These are phyloP conservation scores for Polyodon spathula DNA, from an alignment of 2,113 vertebrate species.

Conservation along the genomic window DNA sequence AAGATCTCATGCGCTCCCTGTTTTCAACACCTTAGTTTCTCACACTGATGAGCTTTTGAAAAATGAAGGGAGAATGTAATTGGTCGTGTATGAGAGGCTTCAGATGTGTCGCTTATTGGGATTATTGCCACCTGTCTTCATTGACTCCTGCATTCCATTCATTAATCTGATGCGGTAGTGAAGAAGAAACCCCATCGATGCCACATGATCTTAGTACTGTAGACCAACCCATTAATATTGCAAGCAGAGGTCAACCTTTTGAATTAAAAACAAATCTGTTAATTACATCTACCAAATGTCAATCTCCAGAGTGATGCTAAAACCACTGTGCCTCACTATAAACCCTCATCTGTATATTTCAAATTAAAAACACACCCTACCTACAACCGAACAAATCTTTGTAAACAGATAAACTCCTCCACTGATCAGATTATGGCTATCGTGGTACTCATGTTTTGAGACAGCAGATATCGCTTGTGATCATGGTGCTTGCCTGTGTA, in stretches of 20 bases:
- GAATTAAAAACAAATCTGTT: conserved; percentile 32
- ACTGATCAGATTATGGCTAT: conserved; percentile 67
- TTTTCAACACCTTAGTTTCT: conserved; percentile 49
- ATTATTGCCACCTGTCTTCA: conserved; percentile 67
- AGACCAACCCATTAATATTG: conserved; percentile 12
- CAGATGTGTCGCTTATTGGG: conserved; percentile 55
- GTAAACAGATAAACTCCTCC: conserved; percentile 55
- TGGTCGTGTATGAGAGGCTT: conserved; percentile 58
- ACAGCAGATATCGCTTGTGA: conserved; percentile 59
- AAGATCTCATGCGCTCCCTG: conserved; percentile 47
- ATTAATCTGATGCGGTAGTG: conserved; percentile 50
- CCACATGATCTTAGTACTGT: conserved; percentile 4
- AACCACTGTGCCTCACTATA: no score
- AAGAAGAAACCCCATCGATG: conserved; percentile 13
- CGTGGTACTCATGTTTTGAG: conserved; percentile 61
- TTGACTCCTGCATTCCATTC: conserved; percentile 52
- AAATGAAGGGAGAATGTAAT: conserved; percentile 55
- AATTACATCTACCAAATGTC: no score
- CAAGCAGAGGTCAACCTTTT: conserved; percentile 28
- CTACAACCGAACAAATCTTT: conserved; percentile 28
- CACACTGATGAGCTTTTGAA: conserved; percentile 64
- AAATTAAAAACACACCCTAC: conserved; percentile 34
- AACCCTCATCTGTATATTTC: conserved; percentile 28
- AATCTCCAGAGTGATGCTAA: no score
- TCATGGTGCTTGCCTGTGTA: conserved; percentile 61